These are phyloP conservation scores for Idaea biselata DNA, from an alignment of 2,888 invertebrate species.

Conservation along the genomic window DNA sequence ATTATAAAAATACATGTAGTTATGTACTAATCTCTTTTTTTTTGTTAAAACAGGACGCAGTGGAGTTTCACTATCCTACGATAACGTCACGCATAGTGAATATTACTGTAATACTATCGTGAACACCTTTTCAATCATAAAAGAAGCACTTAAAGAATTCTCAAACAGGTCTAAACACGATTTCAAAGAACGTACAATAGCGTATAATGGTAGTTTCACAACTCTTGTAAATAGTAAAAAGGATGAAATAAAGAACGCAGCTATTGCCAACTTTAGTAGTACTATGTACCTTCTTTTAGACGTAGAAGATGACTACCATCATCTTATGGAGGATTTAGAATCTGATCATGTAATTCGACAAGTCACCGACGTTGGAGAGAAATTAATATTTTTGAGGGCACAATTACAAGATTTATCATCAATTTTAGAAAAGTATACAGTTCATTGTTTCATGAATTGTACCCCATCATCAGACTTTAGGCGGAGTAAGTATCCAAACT, in stretches of 20 bases:
- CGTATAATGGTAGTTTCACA: too few relatives aligned
- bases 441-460: conserved; percentile 35
- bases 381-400: conserved; percentile 16
- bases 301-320: conserved; percentile 45
- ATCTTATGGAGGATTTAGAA: conserved; percentile 24
- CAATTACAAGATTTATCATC: conserved; percentile 23
- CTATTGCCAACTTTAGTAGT: conserved; percentile 36
- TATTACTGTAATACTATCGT: too few relatives aligned
- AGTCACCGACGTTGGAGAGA: conserved; percentile 16
- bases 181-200: too few relatives aligned
- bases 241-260: conserved; percentile 35
- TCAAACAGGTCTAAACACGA: too few relatives aligned
- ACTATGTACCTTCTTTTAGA: conserved; percentile 46
- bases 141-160: too few relatives aligned
- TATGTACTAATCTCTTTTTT: too few relatives aligned
- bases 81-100: too few relatives aligned
- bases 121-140: too few relatives aligned
- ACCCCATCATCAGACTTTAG: neutral
- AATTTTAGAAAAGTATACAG: conserved; percentile 29
- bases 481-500: conserved; percentile 8
- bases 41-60: too few relatives aligned
- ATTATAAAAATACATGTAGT: too few relatives aligned
- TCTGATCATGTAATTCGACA: conserved; percentile 5
- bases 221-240: conserved; percentile 23
- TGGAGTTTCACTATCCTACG: too few relatives aligned